Evolutionary conservation across 2,113 vertebrate genomes (phyloP).

Genomic region (Myrmophylax atrothorax): DNA sequence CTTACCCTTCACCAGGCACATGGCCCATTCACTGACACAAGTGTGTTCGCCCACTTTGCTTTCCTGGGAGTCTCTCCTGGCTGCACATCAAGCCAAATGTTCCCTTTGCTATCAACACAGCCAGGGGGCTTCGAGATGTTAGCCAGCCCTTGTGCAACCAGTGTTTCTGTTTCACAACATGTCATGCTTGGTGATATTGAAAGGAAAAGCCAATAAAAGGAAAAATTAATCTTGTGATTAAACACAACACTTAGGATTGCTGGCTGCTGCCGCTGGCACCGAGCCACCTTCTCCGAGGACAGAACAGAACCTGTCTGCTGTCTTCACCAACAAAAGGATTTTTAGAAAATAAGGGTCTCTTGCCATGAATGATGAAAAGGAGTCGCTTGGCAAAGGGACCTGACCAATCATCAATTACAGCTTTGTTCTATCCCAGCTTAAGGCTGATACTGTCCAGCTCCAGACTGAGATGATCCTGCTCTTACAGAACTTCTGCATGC

Average conservation of each 20-base stretch:
- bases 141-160: constrained; percentile 53
- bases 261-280: constrained; percentile 50
- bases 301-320: constrained; percentile 25
- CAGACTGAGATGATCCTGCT: not conserved
- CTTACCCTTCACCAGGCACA: not conserved
- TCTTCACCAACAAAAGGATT: constrained; percentile 21
- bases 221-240: constrained; percentile 65
- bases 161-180: constrained; percentile 53
- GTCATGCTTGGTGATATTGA: constrained; percentile 44
- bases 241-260: constrained; percentile 11
- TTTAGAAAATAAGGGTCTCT: constrained; percentile 27
- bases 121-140: constrained; percentile 27
- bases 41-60: not conserved
- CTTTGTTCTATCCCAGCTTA: not conserved
- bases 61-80: constrained; percentile 41
- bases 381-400: not conserved
- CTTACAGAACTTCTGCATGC: not conserved
- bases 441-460: not conserved
- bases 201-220: constrained; percentile 56
- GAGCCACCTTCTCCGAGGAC: not conserved
- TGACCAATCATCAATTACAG: not conserved
- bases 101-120: constrained; percentile 46
- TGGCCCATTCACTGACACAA: not conserved
- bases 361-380: constrained; percentile 23
- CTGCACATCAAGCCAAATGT: constrained; percentile 57